Percentiles rank a stretch among this genome's conserved stretches.
Evolutionary conservation across 2,888 invertebrate genomes (phyloP).

Genomic region (Agrochola lychnidis): DNA sequence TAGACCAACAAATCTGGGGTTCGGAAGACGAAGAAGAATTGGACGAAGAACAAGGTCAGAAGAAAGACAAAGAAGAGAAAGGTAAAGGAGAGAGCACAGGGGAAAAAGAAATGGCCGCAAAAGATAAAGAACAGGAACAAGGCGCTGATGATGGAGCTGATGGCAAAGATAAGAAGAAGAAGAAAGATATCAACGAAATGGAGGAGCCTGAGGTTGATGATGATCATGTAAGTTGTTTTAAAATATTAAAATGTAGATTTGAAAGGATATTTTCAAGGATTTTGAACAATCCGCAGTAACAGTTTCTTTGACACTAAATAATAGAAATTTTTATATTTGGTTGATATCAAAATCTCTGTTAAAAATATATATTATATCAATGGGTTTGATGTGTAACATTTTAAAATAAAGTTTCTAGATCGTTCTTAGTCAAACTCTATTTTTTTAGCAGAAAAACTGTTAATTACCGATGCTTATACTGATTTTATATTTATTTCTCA

Average conservation of each 20-base stretch:
- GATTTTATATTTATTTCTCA: slow-evolving; percentile 4
- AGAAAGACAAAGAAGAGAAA: slow-evolving; percentile 91
- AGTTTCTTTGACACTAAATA: too few species aligned
- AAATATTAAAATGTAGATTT: too few species aligned
- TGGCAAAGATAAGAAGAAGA: slow-evolving; percentile 89
- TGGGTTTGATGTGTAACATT: too few species aligned
- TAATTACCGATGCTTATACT: too few species aligned
- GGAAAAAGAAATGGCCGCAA: slow-evolving; percentile 94
- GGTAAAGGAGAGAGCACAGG: slow-evolving; percentile 92
- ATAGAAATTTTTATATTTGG: too few species aligned
- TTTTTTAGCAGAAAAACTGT: too few species aligned
- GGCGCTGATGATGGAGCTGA: slow-evolving; percentile 90
- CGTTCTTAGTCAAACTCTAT: too few species aligned
- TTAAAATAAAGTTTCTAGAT: too few species aligned
- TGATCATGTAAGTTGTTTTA: slow-evolving; percentile 90
- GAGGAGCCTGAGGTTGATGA: slow-evolving; percentile 95
- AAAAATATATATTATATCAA: too few species aligned
- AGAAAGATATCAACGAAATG: slow-evolving; percentile 95
- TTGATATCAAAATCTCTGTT: too few species aligned
- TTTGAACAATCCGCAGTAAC: too few species aligned
- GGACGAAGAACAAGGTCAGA: slow-evolving; percentile 87
- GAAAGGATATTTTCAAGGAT: too few species aligned
- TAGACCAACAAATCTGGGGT: slow-evolving; percentile 95
- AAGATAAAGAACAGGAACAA: slow-evolving; percentile 91
- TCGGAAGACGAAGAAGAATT: slow-evolving; percentile 95